These are phyloP conservation scores for Saccopteryx bilineata DNA, from an alignment of 2,113 vertebrate genomes.

Conservation along the genomic window DNA sequence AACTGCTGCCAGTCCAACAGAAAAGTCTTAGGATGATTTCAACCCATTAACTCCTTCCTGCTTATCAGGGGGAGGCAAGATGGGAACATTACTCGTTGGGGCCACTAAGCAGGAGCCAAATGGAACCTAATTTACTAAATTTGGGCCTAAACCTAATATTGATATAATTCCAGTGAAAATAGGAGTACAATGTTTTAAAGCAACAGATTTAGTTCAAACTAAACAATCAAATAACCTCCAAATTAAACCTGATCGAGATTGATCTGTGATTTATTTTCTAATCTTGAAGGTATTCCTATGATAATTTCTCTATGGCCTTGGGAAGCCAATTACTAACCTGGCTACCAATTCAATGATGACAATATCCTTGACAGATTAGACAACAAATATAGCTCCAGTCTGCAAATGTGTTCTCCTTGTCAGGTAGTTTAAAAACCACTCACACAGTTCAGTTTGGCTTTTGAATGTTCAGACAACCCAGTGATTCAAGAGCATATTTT, in stretches of 20 bases:
- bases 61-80: background rate
- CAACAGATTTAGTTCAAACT: background rate
- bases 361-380: background rate
- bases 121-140: conserved; percentile 25
- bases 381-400: background rate
- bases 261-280: background rate
- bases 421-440: conserved; percentile 51
- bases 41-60: background rate
- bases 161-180: conserved; percentile 51
- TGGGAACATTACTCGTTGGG: background rate
- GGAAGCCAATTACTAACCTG: background rate
- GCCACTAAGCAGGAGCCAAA: background rate
- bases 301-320: background rate
- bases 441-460: conserved; percentile 53
- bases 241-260: conserved; percentile 21
- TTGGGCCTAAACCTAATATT: background rate
- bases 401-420: background rate
- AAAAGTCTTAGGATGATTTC: background rate
- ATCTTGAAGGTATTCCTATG: conserved; percentile 11
- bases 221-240: conserved; percentile 7
- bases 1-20: background rate
- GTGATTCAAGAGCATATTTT: conserved; percentile 58
- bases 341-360: background rate
- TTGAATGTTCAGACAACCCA: conserved; percentile 46
- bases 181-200: background rate